Evolutionary conservation across 2,797 vertebrate species (phyloP).

Genomic region (Pseudochaenichthys georgianus): DNA sequence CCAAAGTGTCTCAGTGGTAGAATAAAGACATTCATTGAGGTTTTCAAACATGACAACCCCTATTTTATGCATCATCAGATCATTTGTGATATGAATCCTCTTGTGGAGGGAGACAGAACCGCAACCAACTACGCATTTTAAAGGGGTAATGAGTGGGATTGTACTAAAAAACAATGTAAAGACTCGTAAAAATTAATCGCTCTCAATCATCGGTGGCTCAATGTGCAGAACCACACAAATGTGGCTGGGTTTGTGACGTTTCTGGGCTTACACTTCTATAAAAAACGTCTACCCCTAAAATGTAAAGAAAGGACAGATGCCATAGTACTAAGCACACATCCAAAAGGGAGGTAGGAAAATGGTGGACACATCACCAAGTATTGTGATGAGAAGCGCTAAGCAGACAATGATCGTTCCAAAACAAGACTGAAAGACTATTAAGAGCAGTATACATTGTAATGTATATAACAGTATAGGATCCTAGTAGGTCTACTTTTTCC

Average conservation of each 20-base stretch:
- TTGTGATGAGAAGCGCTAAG: fast-evolving
- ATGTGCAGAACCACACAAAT: not conserved
- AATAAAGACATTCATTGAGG: constrained; percentile 26
- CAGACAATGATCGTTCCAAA: not conserved
- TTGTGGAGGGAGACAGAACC: constrained; percentile 47
- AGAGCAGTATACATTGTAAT: too few species aligned
- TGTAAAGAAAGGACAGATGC: not conserved
- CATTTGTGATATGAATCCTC: constrained; percentile 41
- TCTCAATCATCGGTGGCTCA: not conserved
- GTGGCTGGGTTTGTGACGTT: not conserved
- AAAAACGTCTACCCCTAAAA: not conserved
- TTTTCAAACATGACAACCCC: constrained; percentile 16
- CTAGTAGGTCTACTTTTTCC: not conserved
- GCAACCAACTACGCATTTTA: not conserved
- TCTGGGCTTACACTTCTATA: not conserved
- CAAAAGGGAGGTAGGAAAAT: too few species aligned
- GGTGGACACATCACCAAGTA: not conserved
- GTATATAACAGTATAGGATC: not conserved
- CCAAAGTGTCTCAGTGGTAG: constrained; percentile 9
- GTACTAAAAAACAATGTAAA: not conserved
- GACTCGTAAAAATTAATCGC: not conserved
- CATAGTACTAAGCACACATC: not conserved
- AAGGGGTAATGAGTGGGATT: not conserved
- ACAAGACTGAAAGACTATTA: too few species aligned
- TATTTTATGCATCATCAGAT: constrained; percentile 1